A percentile compares a stretch with the other conserved stretches of the same genome.
These are phyloP conservation scores for Lepidochrysops patricia DNA, from an alignment of 2,888 invertebrate species.

Conservation along the genomic window DNA sequence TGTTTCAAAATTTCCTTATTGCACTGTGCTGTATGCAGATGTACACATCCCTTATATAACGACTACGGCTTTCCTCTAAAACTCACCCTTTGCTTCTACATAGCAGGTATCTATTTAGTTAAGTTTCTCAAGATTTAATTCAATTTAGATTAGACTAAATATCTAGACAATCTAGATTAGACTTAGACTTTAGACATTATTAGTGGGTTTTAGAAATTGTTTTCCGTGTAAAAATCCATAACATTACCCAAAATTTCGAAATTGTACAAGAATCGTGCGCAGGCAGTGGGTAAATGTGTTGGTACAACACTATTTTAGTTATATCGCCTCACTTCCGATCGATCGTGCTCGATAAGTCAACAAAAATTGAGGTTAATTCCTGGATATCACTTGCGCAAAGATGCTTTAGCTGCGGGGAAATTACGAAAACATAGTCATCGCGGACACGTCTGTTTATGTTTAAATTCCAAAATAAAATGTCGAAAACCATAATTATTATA, in stretches of 20 bases:
- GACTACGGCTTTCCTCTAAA: no score
- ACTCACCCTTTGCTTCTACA: no score
- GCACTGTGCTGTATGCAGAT: no score
- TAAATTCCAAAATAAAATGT: background rate
- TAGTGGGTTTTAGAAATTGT: no score
- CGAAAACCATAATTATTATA: no score
- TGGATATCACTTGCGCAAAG: slow-evolving; percentile 49
- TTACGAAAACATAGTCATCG: slow-evolving; percentile 26
- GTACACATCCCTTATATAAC: no score
- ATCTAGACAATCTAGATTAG: no score
- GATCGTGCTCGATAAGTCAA: slow-evolving; percentile 47
- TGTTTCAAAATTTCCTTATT: no score
- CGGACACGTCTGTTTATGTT: slow-evolving; percentile 22
- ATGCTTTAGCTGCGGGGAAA: slow-evolving; percentile 26
- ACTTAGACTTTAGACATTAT: no score
- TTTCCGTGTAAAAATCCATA: background rate
- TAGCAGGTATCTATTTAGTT: no score
- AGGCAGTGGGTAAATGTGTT: slow-evolving; percentile 24
- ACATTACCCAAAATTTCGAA: background rate
- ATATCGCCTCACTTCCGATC: slow-evolving; percentile 32
- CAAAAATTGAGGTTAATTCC: slow-evolving; percentile 64
- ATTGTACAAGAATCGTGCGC: background rate
- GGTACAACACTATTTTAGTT: slow-evolving; percentile 36
- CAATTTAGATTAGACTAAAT: no score
- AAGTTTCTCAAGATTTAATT: no score